Percentiles rank a stretch among this genome's conserved stretches.
Evolutionary conservation across 2,888 invertebrate genomes (phyloP).

Genomic region (Odontocolon sp.): DNA sequence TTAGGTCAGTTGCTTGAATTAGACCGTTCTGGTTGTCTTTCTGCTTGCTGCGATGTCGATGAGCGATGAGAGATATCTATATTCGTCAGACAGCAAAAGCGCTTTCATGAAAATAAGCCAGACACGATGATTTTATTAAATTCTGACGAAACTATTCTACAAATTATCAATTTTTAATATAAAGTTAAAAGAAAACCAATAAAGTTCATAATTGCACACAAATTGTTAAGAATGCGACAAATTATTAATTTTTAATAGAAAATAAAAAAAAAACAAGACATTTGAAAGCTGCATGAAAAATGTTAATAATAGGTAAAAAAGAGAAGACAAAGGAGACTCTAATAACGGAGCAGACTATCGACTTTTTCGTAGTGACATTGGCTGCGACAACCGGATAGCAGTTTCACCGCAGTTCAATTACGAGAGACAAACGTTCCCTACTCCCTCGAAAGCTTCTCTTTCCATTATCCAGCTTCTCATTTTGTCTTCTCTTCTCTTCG

Average conservation of each 20-base stretch:
- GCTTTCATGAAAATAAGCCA: background rate
- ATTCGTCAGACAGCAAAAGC: slow-evolving; percentile 9
- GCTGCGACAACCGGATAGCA: background rate
- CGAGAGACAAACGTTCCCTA: slow-evolving; percentile 26
- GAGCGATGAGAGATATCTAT: slow-evolving; percentile 23
- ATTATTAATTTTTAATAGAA: too few relatives aligned
- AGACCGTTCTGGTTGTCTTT: slow-evolving; percentile 63
- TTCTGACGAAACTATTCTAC: background rate
- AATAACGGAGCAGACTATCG: slow-evolving; percentile 28
- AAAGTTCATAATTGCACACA: too few relatives aligned
- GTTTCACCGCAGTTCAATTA: slow-evolving; percentile 38
- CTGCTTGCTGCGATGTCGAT: background rate
- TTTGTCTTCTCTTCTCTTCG: too few relatives aligned
- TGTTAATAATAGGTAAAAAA: too few relatives aligned
- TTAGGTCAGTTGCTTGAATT: slow-evolving; percentile 76
- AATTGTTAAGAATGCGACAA: too few relatives aligned
- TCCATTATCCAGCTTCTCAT: background rate
- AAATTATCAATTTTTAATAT: background rate
- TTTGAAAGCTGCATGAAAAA: too few relatives aligned
- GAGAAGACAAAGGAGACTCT: background rate
- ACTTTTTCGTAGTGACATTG: slow-evolving; percentile 29
- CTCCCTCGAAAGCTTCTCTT: slow-evolving; percentile 3
- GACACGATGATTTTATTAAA: background rate
- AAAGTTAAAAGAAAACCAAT: too few relatives aligned
- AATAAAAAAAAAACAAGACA: too few relatives aligned